A percentile compares a stretch with the other conserved stretches of the same genome.
Conservation (phyloP, 2,888 invertebrate species). For the Mayetiola destructor region DNA sequence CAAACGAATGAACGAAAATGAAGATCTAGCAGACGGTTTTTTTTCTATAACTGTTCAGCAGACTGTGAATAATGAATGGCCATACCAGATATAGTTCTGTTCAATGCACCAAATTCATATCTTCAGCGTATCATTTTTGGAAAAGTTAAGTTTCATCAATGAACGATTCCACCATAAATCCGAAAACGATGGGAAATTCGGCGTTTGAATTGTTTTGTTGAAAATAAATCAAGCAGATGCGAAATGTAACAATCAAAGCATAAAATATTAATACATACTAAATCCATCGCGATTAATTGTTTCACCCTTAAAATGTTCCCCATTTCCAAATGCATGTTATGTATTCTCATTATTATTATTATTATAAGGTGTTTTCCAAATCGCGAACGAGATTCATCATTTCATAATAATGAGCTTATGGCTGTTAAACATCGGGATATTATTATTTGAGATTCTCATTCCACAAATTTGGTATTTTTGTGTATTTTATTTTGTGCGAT, state of each 20-base stretch:
- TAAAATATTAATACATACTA: background rate
- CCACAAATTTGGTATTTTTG: no score
- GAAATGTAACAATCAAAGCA: background rate
- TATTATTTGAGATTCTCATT: no score
- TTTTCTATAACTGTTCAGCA: conserved; percentile 7
- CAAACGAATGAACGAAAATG: background rate
- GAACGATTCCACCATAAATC: background rate
- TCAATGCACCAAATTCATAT: background rate
- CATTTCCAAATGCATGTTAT: no score
- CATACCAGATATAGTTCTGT: background rate
- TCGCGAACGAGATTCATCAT: conserved; percentile 10
- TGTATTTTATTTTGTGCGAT: no score
- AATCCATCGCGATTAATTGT: background rate
- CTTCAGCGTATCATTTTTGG: background rate
- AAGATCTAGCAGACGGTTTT: no score
- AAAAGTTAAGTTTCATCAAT: background rate
- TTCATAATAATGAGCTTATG: conserved; percentile 10
- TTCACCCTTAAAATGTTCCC: background rate
- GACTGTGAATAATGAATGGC: conserved; percentile 12
- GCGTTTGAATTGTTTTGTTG: no score
- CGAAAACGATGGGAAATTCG: background rate
- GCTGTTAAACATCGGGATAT: background rate
- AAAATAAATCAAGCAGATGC: no score
- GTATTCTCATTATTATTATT: background rate
- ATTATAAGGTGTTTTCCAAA: background rate